A percentile compares a stretch with the other conserved stretches of the same genome.
These are phyloP conservation scores for Microcebus lehilahytsara DNA, from an alignment of 2,113 vertebrate genomes.

Conservation along the genomic window DNA sequence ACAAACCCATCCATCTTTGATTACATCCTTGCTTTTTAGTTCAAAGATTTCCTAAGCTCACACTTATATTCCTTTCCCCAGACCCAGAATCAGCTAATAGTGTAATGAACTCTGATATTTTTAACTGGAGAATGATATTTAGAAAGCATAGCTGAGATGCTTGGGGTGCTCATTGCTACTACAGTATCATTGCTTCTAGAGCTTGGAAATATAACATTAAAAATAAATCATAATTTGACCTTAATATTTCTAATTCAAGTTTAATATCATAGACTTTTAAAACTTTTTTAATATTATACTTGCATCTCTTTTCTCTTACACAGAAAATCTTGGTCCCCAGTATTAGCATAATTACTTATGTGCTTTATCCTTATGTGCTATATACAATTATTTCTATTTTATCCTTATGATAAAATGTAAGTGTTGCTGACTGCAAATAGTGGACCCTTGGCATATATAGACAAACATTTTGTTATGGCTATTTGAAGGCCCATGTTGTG, in stretches of 20 bases:
- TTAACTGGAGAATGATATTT: background rate
- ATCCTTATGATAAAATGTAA: background rate
- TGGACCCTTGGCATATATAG: background rate
- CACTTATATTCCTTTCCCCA: background rate
- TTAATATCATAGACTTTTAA: background rate
- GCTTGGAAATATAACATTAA: background rate
- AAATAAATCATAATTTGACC: background rate
- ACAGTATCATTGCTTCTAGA: background rate
- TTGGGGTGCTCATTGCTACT: background rate
- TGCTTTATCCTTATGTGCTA: background rate
- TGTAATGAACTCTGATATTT: background rate
- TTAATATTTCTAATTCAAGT: background rate
- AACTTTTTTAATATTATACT: background rate
- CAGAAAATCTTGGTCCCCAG: conserved; percentile 15
- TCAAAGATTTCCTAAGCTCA: background rate
- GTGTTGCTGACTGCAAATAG: background rate
- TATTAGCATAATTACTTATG: background rate
- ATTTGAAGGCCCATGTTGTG: background rate
- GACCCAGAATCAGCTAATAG: background rate
- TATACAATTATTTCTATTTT: background rate
- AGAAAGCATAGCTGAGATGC: background rate
- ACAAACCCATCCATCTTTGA: background rate
- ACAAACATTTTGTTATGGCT: background rate
- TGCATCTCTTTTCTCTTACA: background rate
- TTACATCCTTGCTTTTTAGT: background rate